These are phyloP conservation scores for Cheiracanthium punctorium DNA, from an alignment of 2,888 invertebrate species.

Conservation along the genomic window DNA sequence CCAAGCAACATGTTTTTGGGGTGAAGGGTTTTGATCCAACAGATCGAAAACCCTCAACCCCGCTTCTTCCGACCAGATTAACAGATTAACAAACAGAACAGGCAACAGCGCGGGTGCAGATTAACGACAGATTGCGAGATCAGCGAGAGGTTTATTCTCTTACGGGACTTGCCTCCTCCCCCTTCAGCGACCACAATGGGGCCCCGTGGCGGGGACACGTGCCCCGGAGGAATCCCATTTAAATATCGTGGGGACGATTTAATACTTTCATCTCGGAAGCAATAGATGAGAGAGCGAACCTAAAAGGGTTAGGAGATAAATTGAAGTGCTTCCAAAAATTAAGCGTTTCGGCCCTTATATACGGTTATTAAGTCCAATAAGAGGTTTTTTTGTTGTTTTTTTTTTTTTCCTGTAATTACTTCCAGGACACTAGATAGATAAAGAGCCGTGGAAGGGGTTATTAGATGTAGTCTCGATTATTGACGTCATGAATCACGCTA, in stretches of 20 bases:
- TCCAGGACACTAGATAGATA: too few relatives aligned
- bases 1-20: background rate
- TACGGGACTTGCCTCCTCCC: conserved; percentile 16
- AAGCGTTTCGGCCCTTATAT: too few relatives aligned
- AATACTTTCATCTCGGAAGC: conserved; percentile 30
- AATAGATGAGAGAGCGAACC: background rate
- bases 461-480: too few relatives aligned
- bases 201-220: conserved; percentile 35
- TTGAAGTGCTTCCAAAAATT: background rate
- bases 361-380: too few relatives aligned
- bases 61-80: conserved; percentile 36
- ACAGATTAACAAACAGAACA: conserved; percentile 52
- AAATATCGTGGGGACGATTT: conserved; percentile 44
- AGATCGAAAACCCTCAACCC: conserved; percentile 26
- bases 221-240: conserved; percentile 43
- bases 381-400: too few relatives aligned
- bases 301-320: background rate
- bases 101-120: conserved; percentile 47
- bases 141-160: conserved; percentile 36
- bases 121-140: conserved; percentile 59
- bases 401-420: too few relatives aligned
- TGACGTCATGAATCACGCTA: too few relatives aligned
- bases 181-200: conserved; percentile 61
- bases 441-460: too few relatives aligned
- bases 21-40: background rate